Evolutionary conservation across 1,140 invertebrate species (phyloP).

Genomic region (Trigoniulus corallinus): DNA sequence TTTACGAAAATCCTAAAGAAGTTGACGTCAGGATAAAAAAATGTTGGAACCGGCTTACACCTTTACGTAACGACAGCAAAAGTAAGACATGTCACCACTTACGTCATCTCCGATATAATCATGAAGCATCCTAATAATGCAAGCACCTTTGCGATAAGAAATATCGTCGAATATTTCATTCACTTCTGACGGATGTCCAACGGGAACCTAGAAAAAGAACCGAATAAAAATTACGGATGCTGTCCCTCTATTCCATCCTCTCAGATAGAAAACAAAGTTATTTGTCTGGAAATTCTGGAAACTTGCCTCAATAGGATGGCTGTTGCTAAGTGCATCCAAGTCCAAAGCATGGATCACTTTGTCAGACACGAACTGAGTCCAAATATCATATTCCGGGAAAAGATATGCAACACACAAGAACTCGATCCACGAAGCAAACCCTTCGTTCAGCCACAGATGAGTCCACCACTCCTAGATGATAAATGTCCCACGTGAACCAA

Average conservation of each 20-base stretch:
- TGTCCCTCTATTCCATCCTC: not conserved
- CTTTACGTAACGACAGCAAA: not conserved
- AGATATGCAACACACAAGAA: constrained; percentile 71
- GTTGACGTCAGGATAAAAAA: constrained; percentile 1
- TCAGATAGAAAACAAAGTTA: constrained; percentile 4
- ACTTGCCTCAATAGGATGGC: constrained; percentile 66
- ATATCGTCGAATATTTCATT: constrained; percentile 93
- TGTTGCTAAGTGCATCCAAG: constrained; percentile 74
- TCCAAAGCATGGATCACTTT: constrained; percentile 63
- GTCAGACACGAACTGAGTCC: constrained; percentile 79
- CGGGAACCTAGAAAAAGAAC: constrained; percentile 34
- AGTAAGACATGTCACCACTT: constrained; percentile 9
- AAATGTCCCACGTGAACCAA: not conserved
- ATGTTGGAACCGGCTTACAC: not conserved
- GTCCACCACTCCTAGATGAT: constrained; percentile 38
- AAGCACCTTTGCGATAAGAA: constrained; percentile 85
- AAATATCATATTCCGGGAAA: constrained; percentile 84
- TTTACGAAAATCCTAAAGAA: constrained; percentile 59
- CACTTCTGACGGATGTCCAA: constrained; percentile 75
- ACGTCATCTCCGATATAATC: constrained; percentile 78
- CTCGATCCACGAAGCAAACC: constrained; percentile 78
- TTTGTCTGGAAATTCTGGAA: constrained; percentile 11
- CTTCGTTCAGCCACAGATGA: constrained; percentile 75
- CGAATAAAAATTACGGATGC: not conserved
- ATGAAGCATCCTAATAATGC: constrained; percentile 91